These are phyloP conservation scores for Philhelius pedissequus DNA, from an alignment of 2,888 invertebrate genomes.

Conservation along the genomic window DNA sequence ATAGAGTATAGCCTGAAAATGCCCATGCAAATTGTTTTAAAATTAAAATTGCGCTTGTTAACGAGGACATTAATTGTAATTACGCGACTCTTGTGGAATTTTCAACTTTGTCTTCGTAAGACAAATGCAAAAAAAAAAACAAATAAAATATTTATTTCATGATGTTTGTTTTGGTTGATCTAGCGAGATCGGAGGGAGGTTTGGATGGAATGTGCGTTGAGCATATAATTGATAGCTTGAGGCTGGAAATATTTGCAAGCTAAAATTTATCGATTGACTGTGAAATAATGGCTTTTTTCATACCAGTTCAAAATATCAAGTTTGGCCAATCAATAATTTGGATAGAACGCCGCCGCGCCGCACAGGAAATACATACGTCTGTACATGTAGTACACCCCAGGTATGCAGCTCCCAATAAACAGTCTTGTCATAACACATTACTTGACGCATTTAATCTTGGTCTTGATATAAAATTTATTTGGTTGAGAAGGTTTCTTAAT, in stretches of 20 bases:
- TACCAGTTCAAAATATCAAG: too few relatives aligned
- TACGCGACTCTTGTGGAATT: conserved; percentile 45
- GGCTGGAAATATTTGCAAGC: conserved; percentile 20
- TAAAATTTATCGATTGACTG: conserved; percentile 11
- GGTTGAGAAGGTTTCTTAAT: too few relatives aligned
- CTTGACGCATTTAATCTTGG: too few relatives aligned
- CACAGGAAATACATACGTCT: too few relatives aligned
- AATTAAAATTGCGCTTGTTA: conserved; percentile 65
- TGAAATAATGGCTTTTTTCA: neutral
- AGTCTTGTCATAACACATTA: too few relatives aligned
- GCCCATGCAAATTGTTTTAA: conserved; percentile 61
- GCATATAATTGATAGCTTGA: conserved; percentile 19
- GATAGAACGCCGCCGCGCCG: too few relatives aligned
- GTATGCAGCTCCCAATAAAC: too few relatives aligned
- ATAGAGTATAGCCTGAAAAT: conserved; percentile 12
- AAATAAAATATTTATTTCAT: neutral
- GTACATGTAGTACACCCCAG: too few relatives aligned
- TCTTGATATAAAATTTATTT: too few relatives aligned
- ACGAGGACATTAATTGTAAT: conserved; percentile 68
- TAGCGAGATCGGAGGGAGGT: neutral
- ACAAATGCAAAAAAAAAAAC: neutral
- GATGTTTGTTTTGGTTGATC: neutral
- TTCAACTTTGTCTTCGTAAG: conserved; percentile 41
- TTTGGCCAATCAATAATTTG: too few relatives aligned
- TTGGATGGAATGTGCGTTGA: conserved; percentile 28